Conservation (phyloP, 2,797 vertebrate species). For the Danio jaintianensis region DNA sequence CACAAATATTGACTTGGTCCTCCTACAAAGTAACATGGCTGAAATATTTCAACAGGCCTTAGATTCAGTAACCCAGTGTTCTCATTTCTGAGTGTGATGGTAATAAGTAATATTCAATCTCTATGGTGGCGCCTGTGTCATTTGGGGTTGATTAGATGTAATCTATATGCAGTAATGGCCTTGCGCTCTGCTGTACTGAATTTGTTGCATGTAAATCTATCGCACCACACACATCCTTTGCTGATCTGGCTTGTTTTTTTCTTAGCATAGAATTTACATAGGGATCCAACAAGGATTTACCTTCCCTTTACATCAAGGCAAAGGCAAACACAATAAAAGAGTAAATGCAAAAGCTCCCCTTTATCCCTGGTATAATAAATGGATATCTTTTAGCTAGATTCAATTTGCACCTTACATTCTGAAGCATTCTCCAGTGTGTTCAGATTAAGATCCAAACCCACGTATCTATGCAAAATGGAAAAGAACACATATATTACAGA, state of each 20-base stretch:
- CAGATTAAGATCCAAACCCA: not conserved
- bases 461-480: not conserved
- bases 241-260: not conserved
- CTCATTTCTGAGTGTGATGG: conserved; percentile 13
- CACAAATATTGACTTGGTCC: not conserved
- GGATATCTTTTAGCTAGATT: conserved; percentile 5
- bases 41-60: conserved; percentile 23
- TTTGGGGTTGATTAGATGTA: conserved; percentile 30
- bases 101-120: conserved; percentile 20
- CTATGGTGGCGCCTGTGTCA: conserved; percentile 8
- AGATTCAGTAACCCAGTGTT: conserved; percentile 25
- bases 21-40: not conserved
- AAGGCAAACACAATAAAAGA: conserved; percentile 12
- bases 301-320: conserved; percentile 4
- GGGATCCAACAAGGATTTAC: not conserved
- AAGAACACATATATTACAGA: not conserved
- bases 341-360: not conserved
- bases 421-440: not conserved
- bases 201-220: conserved; percentile 33
- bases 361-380: conserved; percentile 13
- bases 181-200: conserved; percentile 21
- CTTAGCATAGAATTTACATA: conserved; percentile 12
- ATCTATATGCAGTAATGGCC: conserved; percentile 42
- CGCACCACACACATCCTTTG: not conserved
- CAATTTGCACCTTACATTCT: not conserved